Evolutionary conservation across 2,113 vertebrate species (phyloP), one percentile per base, ranked within the genome.

Genomic region (Oostethus manadensis): DNA sequence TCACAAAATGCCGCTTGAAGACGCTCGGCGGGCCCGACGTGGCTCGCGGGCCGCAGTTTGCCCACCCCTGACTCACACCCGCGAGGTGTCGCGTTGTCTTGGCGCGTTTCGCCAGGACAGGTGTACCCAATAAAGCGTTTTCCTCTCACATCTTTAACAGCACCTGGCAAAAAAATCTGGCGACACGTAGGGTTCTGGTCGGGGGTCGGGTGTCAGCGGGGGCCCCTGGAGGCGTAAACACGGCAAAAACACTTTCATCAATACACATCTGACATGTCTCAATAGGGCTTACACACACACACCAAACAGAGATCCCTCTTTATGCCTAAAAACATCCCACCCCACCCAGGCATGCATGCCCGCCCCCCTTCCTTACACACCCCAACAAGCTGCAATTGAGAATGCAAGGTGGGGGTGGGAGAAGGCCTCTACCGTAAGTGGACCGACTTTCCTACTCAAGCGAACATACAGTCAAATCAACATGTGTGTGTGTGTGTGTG

Each of bases 371-470:
- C 51, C 42, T 66, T 20, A 20, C 53, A 38, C 26, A 51, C 69
- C 73, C 66, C 65, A 56, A 67, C 78, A 86, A 77, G 77, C 81
- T 46, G 58, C 74, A 83, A 86, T 86, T 88, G 64, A 84, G 79
- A 67, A 42, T 57, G 54, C 6, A 72, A 45, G 44, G 13, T 64
- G 59, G 53, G 63, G 51, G 62, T 62, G 59, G 68, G 69, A 66
- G 65, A 26, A n/a, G 55, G 66, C 66, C 29, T 58, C 40, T 81
- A 81, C 71, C 77, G 80, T 77, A 80, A 78, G 59, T 43, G 49
- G 26, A 67, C 66, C 66, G 71, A 77, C 66, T 71, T 79, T 77
- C 56, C 53, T 64, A 63, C 60, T 72, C 50, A 81, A 80, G 73
- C 44, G 58, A 71, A 75, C 58, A 63, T 29, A 17, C 51, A 58